phyloP scores from a whole-genome alignment of 1,140 invertebrate genomes.

The Oreohelix idahoensis region DNA sequence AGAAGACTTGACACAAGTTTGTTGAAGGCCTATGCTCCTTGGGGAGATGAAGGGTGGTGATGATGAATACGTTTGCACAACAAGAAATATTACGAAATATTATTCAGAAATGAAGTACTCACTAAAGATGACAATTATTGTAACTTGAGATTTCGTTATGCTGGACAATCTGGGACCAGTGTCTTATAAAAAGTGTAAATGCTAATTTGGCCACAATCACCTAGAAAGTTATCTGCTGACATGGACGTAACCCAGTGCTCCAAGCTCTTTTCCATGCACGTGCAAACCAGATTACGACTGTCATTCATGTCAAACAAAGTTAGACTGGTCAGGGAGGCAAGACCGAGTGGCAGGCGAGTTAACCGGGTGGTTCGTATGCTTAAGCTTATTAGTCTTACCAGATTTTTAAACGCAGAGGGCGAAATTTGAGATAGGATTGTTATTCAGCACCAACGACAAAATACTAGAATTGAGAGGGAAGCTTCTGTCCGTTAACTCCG shows the following conservation, averaged over 20 bases:
- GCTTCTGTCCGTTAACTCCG: not conserved
- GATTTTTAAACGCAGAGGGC: not conserved
- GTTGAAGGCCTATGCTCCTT: too few species aligned
- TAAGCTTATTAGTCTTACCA: not conserved
- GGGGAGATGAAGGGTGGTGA: too few species aligned
- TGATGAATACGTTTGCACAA: too few species aligned
- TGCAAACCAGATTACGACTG: not conserved
- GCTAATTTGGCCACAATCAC: not conserved
- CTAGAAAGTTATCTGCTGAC: not conserved
- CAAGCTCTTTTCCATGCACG: not conserved
- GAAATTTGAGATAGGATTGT: not conserved
- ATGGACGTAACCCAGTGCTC: not conserved
- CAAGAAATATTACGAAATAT: too few species aligned
- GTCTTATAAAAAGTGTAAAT: not conserved
- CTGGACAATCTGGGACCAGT: not conserved
- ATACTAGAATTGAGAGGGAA: not conserved
- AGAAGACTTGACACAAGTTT: too few species aligned
- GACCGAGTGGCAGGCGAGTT: not conserved
- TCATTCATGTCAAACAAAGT: not conserved
- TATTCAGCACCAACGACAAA: not conserved
- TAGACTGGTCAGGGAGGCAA: not conserved
- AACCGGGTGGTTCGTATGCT: not conserved
- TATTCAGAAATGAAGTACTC: too few species aligned
- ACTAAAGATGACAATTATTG: too few species aligned
- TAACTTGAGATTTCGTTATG: not conserved